phyloP scores from a whole-genome alignment of 1,140 invertebrate species.

The Drosophila ironensis region DNA sequence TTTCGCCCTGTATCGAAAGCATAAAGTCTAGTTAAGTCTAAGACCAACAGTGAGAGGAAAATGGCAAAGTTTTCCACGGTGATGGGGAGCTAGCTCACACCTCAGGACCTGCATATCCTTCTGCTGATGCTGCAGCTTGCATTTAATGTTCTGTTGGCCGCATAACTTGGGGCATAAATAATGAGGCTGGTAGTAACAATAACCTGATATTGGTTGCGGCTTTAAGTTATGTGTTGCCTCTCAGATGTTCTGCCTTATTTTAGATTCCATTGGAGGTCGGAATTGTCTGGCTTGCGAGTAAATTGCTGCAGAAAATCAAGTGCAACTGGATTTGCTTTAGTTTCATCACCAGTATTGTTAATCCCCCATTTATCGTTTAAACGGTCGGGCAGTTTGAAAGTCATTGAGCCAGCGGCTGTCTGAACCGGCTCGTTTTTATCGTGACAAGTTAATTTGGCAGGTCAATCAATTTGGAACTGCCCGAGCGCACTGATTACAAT shows the following conservation, averaged over 20 bases:
- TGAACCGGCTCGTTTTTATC: background rate
- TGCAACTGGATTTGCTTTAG: too few species aligned
- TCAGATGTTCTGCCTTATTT: too few species aligned
- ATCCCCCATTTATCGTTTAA: background rate
- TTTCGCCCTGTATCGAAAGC: slow-evolving; percentile 1
- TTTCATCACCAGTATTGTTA: background rate
- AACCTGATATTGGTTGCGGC: slow-evolving; percentile 36
- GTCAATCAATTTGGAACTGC: slow-evolving; percentile 32
- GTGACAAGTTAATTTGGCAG: slow-evolving; percentile 33
- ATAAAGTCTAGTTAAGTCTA: slow-evolving; percentile 18
- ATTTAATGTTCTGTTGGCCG: slow-evolving; percentile 74
- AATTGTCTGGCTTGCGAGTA: too few species aligned
- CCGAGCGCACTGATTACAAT: slow-evolving; percentile 22
- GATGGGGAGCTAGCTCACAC: slow-evolving; percentile 19
- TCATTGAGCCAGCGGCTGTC: background rate
- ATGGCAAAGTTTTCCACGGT: slow-evolving; percentile 66
- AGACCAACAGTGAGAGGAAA: slow-evolving; percentile 44
- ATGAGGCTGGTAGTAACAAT: slow-evolving; percentile 63
- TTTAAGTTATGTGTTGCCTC: slow-evolving; percentile 22
- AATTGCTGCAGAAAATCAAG: too few species aligned
- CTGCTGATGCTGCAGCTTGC: slow-evolving; percentile 54
- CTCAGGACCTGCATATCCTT: slow-evolving; percentile 11
- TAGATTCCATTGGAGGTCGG: too few species aligned
- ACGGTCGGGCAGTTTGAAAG: background rate
- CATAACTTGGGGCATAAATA: slow-evolving; percentile 74